Conservation (phyloP, 2,113 vertebrate species). For the Brachyhypopomus occidentalis region DNA sequence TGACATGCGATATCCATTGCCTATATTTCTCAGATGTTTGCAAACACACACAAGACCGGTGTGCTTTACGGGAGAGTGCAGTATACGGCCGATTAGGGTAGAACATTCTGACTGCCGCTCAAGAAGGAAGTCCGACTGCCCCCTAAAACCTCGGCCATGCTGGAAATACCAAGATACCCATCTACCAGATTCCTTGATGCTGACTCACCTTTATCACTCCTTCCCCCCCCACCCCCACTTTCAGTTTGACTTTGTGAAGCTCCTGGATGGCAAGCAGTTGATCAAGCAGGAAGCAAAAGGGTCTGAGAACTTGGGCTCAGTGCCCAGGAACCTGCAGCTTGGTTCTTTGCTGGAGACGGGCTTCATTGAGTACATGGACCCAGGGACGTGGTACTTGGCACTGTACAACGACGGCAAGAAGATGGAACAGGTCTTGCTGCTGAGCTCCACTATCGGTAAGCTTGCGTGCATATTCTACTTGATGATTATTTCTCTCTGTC, state of each 20-base stretch:
- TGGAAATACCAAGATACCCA: not conserved
- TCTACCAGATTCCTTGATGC: not conserved
- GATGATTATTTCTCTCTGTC: not conserved
- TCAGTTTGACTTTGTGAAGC: slow-evolving; percentile 97
- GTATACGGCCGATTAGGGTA: not conserved
- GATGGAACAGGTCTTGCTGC: slow-evolving; percentile 89
- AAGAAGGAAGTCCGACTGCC: not conserved
- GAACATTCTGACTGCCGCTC: not conserved
- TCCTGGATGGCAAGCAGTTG: slow-evolving; percentile 94
- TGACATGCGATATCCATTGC: not conserved
- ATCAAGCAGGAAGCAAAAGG: slow-evolving; percentile 82
- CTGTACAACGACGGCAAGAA: slow-evolving; percentile 97
- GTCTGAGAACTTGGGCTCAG: slow-evolving; percentile 78
- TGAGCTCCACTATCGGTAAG: slow-evolving; percentile 93
- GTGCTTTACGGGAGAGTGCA: not conserved
- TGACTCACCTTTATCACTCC: slow-evolving; percentile 6
- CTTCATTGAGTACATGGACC: slow-evolving; percentile 98
- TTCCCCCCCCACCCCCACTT: slow-evolving; percentile 54
- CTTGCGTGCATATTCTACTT: not conserved
- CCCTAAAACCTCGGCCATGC: not conserved
- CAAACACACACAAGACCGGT: not conserved
- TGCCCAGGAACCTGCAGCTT: slow-evolving; percentile 87
- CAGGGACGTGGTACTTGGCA: slow-evolving; percentile 93
- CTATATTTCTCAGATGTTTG: not conserved
- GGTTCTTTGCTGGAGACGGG: slow-evolving; percentile 90